A percentile compares a stretch with the other conserved stretches of the same genome.
Evolutionary conservation across 1,140 invertebrate species (phyloP).

Genomic region (Teleopsis dalmanni): DNA sequence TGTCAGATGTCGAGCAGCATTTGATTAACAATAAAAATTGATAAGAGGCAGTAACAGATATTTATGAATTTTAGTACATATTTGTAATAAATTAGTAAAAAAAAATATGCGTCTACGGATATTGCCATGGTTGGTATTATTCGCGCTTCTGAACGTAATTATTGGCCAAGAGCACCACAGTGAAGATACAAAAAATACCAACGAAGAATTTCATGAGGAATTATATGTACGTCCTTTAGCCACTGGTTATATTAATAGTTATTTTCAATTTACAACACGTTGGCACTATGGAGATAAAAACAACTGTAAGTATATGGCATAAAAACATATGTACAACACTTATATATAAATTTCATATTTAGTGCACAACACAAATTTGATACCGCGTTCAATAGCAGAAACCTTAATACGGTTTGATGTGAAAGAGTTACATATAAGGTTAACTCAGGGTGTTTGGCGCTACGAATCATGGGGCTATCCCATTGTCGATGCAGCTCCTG

Average conservation of each 20-base stretch:
- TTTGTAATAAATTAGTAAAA: too few species aligned
- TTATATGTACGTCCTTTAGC: constrained; percentile 69
- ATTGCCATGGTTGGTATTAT: too few species aligned
- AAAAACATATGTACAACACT: constrained; percentile 2
- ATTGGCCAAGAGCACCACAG: too few species aligned
- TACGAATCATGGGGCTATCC: constrained; percentile 91
- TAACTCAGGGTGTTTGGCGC: constrained; percentile 90
- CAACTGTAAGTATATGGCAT: constrained; percentile 49
- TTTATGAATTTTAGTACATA: too few species aligned
- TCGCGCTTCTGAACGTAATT: too few species aligned
- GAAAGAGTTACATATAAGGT: constrained; percentile 81
- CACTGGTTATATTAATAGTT: constrained; percentile 70
- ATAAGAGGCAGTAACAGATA: too few species aligned
- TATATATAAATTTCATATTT: constrained; percentile 26
- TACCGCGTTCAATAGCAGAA: constrained; percentile 84
- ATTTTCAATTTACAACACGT: constrained; percentile 78
- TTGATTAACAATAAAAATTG: too few species aligned
- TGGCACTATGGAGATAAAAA: constrained; percentile 54
- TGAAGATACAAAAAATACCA: constrained; percentile 4
- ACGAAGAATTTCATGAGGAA: constrained; percentile 71
- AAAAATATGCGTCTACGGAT: too few species aligned
- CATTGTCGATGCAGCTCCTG: constrained; percentile 75
- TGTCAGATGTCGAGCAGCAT: too few species aligned
- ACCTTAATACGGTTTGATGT: constrained; percentile 78
- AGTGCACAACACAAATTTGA: constrained; percentile 78